A percentile compares a stretch with the other conserved stretches of the same genome.
These are phyloP conservation scores for Myrmecophaga tridactyla DNA, from an alignment of 2,113 vertebrate genomes.

Conservation along the genomic window DNA sequence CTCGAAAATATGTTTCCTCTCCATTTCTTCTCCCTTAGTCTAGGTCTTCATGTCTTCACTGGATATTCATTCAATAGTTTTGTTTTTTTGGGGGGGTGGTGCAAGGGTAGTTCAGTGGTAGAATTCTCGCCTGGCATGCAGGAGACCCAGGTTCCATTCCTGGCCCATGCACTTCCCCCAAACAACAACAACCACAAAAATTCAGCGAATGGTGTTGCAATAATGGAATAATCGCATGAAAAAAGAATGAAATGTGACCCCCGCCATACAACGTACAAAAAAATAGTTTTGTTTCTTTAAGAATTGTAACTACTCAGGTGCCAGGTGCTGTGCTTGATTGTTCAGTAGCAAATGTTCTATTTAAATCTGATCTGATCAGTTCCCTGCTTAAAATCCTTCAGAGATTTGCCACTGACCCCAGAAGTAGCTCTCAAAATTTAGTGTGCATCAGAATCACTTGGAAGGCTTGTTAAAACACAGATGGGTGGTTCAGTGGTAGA, in stretches of 20 bases:
- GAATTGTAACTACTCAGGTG: not conserved
- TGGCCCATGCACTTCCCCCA: no score
- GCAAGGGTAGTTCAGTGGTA: no score
- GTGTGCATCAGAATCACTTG: not conserved
- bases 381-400: not conserved
- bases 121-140: no score
- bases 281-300: not conserved
- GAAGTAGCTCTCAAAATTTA: not conserved
- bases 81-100: no score
- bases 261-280: no score
- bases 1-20: constrained; percentile 27
- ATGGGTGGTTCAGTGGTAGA: no score
- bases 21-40: not conserved
- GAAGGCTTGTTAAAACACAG: not conserved
- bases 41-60: not conserved
- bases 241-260: no score
- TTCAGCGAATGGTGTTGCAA: no score
- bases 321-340: not conserved
- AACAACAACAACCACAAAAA: no score
- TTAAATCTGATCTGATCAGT: not conserved
- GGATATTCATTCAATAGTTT: not conserved
- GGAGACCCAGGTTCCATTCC: no score
- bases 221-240: no score
- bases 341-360: not conserved
- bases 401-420: not conserved